A percentile compares a stretch with the other conserved stretches of the same genome.
Conservation (phyloP, 2,113 vertebrate species). For the Hymenochirus boettgeri region DNA sequence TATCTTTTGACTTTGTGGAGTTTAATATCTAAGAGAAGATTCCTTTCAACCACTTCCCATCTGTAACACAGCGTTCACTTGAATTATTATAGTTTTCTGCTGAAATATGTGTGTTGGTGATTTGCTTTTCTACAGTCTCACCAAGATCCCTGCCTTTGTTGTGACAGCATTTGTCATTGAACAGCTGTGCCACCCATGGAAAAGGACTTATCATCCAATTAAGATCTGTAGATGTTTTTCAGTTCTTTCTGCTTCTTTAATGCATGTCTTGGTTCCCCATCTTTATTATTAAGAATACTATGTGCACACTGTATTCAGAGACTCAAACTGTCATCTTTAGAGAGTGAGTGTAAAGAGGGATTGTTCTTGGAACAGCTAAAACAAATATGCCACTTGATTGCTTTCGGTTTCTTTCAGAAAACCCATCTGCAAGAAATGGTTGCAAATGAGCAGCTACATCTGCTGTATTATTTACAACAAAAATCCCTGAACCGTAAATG, state of each 20-base stretch:
- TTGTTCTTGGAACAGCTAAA: slow-evolving; percentile 20
- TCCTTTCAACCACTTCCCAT: slow-evolving; percentile 4
- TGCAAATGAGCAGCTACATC: slow-evolving; percentile 9
- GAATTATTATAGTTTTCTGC: slow-evolving; percentile 27
- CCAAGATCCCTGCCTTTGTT: slow-evolving; percentile 27
- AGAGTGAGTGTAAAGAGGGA: background rate
- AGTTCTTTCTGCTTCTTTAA: slow-evolving; percentile 9
- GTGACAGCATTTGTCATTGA: slow-evolving; percentile 30
- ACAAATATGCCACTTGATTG: slow-evolving; percentile 24
- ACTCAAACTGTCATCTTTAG: background rate
- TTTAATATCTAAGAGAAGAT: background rate
- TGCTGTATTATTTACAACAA: background rate
- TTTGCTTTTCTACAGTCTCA: slow-evolving; percentile 17
- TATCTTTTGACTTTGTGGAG: background rate
- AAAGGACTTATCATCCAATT: slow-evolving; percentile 30
- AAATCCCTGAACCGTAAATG: background rate
- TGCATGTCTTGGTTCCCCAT: slow-evolving; percentile 14
- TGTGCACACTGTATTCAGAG: background rate
- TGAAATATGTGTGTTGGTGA: slow-evolving; percentile 18
- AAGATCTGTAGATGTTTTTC: slow-evolving; percentile 11
- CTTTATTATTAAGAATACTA: slow-evolving; percentile 9
- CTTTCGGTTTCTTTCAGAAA: slow-evolving; percentile 9
- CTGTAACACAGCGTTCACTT: slow-evolving; percentile 8
- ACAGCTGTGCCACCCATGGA: slow-evolving; percentile 30
- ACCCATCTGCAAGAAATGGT: slow-evolving; percentile 3